Evolutionary conservation across 2,113 vertebrate species (phyloP).

Genomic region (Leptobrachium ailaonicum): DNA sequence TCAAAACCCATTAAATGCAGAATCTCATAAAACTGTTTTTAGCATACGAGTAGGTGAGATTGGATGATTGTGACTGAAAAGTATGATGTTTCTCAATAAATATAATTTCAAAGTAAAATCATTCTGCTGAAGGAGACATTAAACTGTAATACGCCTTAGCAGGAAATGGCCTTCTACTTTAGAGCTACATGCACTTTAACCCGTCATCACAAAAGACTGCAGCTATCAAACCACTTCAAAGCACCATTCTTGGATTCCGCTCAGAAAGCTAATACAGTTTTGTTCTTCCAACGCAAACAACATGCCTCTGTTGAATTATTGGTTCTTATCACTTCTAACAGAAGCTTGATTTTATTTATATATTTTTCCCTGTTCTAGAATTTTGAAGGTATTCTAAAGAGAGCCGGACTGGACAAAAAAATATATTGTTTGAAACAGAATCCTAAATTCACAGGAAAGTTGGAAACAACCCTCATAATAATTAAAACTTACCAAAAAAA

Average conservation of each 20-base stretch:
- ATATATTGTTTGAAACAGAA: not conserved
- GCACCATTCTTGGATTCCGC: slow-evolving; percentile 21
- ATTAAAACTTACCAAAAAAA: no score
- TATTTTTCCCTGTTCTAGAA: not conserved
- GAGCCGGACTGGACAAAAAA: not conserved
- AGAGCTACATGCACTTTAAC: slow-evolving; percentile 42
- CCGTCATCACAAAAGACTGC: slow-evolving; percentile 40
- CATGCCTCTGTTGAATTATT: slow-evolving; percentile 23
- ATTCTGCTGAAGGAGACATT: slow-evolving; percentile 34
- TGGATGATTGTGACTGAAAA: slow-evolving; percentile 51
- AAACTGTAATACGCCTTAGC: slow-evolving; percentile 7
- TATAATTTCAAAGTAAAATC: slow-evolving; percentile 25
- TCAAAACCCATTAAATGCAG: slow-evolving; percentile 59
- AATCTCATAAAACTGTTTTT: slow-evolving; percentile 45
- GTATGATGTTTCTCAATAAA: slow-evolving; percentile 39
- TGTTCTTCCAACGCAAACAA: slow-evolving; percentile 43
- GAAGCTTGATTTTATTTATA: slow-evolving; percentile 23
- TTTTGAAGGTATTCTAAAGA: not conserved
- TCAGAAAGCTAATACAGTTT: slow-evolving; percentile 37
- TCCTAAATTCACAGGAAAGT: not conserved
- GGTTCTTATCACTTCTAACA: slow-evolving; percentile 37
- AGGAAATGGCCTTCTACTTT: slow-evolving; percentile 40
- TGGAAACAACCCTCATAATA: no score
- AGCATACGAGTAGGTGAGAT: slow-evolving; percentile 67
- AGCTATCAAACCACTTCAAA: slow-evolving; percentile 43